Conservation (phyloP, 2,888 invertebrate species). For the Nymphalis urticae region DNA sequence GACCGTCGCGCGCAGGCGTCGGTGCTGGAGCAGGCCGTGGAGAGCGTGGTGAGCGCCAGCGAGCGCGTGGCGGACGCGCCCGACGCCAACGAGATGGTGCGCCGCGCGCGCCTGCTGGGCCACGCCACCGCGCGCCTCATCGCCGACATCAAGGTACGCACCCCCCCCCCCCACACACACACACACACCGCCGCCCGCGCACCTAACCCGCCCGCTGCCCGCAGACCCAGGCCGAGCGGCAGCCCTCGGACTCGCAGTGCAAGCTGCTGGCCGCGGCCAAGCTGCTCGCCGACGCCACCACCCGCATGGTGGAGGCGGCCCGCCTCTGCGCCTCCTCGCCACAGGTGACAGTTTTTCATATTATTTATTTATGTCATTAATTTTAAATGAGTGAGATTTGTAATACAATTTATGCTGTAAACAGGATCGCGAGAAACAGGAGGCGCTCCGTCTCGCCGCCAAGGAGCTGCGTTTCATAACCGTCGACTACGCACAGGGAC, state of each 20-base stretch:
- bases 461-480: constrained; percentile 96
- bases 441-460: constrained; percentile 92
- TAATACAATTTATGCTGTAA: background rate
- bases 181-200: no score
- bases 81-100: constrained; percentile 96
- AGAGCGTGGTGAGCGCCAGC: constrained; percentile 93
- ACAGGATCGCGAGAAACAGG: constrained; percentile 92
- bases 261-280: constrained; percentile 97
- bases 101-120: constrained; percentile 93
- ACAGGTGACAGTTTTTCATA: constrained; percentile 51
- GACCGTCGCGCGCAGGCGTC: constrained; percentile 84
- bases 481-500: constrained; percentile 88
- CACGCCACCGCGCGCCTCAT: constrained; percentile 97
- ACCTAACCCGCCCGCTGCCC: background rate
- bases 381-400: no score
- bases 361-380: background rate
- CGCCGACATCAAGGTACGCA: constrained; percentile 90
- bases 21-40: constrained; percentile 90
- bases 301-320: constrained; percentile 97
- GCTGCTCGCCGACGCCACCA: constrained; percentile 96
- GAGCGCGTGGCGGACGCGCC: constrained; percentile 93
- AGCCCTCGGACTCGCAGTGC: constrained; percentile 93
- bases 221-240: constrained; percentile 92
- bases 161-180: no score
- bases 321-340: constrained; percentile 94